These are phyloP conservation scores for Hydropsyche tenuis DNA, from an alignment of 1,140 invertebrate species.

Conservation along the genomic window DNA sequence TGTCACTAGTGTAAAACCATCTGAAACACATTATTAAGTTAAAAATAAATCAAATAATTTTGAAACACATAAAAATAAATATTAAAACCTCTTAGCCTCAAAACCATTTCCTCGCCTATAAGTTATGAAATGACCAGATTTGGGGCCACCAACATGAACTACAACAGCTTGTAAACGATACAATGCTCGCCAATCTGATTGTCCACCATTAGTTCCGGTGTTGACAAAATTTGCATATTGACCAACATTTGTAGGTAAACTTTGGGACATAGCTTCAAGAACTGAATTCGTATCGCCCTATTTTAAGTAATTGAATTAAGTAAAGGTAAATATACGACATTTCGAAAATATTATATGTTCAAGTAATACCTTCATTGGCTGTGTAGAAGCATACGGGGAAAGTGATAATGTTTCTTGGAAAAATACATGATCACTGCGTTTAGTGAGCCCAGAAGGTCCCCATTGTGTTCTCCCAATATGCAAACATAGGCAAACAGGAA, in stretches of 20 bases:
- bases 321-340: neutral
- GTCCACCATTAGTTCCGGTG: constrained; percentile 50
- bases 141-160: constrained; percentile 86
- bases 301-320: neutral
- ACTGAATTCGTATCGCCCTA: constrained; percentile 10
- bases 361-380: constrained; percentile 61
- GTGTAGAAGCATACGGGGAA: constrained; percentile 77
- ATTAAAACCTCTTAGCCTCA: constrained; percentile 61
- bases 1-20: constrained; percentile 74
- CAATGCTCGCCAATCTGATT: constrained; percentile 56
- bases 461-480: constrained; percentile 88
- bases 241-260: constrained; percentile 34
- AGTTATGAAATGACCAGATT: constrained; percentile 91
- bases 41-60: neutral
- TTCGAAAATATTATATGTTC: neutral
- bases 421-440: constrained; percentile 83
- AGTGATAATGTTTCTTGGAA: constrained; percentile 85
- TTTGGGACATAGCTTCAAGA: constrained; percentile 39
- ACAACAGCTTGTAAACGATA: constrained; percentile 85
- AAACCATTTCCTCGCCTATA: constrained; percentile 77
- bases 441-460: constrained; percentile 77
- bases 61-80: neutral
- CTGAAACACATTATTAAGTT: constrained; percentile 53
- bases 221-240: constrained; percentile 10
- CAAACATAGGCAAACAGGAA: constrained; percentile 82